A percentile compares a stretch with the other conserved stretches of the same genome.
Evolutionary conservation across 2,888 invertebrate genomes (phyloP).

Genomic region (Eumacrocentrus americanus): DNA sequence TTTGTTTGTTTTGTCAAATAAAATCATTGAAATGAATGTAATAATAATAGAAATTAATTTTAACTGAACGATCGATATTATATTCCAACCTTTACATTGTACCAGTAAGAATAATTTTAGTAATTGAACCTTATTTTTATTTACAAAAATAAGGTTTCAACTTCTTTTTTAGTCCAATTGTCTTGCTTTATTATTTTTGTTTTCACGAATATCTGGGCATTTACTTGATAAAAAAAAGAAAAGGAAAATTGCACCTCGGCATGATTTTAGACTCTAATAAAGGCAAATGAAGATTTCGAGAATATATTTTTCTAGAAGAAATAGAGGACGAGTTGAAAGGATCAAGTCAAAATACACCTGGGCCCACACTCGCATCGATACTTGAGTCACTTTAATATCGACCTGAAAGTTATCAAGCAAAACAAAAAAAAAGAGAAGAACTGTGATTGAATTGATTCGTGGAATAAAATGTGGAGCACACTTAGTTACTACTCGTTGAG

Average conservation of each 20-base stretch:
- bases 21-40: not conserved
- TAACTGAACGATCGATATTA: constrained; percentile 35
- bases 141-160: no score
- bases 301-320: constrained; percentile 49
- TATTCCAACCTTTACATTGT: constrained; percentile 59
- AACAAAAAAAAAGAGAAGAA: constrained; percentile 52
- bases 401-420: constrained; percentile 63
- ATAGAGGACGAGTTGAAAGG: constrained; percentile 53
- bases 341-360: constrained; percentile 60
- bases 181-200: constrained; percentile 10
- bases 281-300: not conserved
- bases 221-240: not conserved
- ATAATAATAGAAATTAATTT: constrained; percentile 5
- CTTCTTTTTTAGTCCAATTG: constrained; percentile 18
- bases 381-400: constrained; percentile 61
- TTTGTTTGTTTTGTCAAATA: constrained; percentile 1
- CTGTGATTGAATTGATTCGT: constrained; percentile 54
- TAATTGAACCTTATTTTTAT: constrained; percentile 49
- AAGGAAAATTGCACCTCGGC: no score
- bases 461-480: constrained; percentile 42
- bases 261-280: no score
- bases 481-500: constrained; percentile 51
- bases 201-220: not conserved
- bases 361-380: constrained; percentile 59
- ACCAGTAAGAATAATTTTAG: constrained; percentile 47